phyloP scores from a whole-genome alignment of 2,113 vertebrate species.

The Theristicus caerulescens region DNA sequence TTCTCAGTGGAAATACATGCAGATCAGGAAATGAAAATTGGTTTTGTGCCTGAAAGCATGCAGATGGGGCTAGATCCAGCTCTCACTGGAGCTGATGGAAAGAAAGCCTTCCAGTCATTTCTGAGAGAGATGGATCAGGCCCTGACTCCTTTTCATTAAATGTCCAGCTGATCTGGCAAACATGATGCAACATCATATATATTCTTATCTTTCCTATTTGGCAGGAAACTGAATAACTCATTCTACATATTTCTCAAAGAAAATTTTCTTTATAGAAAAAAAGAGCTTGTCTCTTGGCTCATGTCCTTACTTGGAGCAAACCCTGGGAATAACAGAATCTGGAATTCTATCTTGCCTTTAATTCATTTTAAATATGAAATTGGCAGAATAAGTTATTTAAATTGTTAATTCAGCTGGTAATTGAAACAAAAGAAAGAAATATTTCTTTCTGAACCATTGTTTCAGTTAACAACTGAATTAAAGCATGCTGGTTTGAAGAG shows the following conservation, averaged over 20 bases:
- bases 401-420: not conserved
- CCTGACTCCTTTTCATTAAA: conserved; percentile 26
- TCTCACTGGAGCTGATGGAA: conserved; percentile 17
- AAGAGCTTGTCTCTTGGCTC: not conserved
- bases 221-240: not conserved
- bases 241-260: conserved; percentile 24
- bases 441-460: not conserved
- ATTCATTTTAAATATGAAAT: not conserved
- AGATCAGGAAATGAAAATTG: conserved; percentile 55
- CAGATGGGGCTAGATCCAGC: not conserved
- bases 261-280: not conserved
- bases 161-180: conserved; percentile 41
- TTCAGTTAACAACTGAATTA: not conserved
- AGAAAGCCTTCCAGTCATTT: not conserved
- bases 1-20: not conserved
- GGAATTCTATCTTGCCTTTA: not conserved
- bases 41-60: conserved; percentile 26
- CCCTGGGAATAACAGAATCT: not conserved
- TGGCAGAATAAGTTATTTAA: not conserved
- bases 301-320: not conserved
- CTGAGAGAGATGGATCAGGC: not conserved
- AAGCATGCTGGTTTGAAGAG: not conserved
- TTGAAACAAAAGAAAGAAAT: not conserved
- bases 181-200: not conserved
- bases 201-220: conserved; percentile 39